Evolutionary conservation across 2,888 invertebrate species (phyloP), one percentile per base, ranked within the genome.

Genomic region (Drosophila barbarae): DNA sequence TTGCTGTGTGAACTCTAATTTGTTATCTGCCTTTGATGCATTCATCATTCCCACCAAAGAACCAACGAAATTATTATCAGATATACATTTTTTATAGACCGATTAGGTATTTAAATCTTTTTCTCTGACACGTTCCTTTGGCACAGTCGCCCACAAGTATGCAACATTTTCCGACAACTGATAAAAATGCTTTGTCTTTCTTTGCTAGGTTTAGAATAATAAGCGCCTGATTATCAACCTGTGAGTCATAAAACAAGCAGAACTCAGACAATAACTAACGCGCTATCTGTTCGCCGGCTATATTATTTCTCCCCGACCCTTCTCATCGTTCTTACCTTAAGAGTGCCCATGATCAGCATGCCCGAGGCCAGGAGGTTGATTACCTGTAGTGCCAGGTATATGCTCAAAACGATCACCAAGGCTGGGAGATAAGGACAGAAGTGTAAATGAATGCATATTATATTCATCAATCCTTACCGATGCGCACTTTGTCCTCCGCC

Each of bases 301-400:
- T 15, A 28, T 12, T 15, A 15, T 7, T 44, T 5, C 26, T 10
- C 42, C 42, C 42, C 9, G 15, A 10, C 15, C 26, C 26, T 10
- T 1, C 26, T 9, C 10, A 42, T 26, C 13, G 3, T 21, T 32
- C 46, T 35, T 28, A 82, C 88, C 85, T 85, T 87, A n/a, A 87
- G 75, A 4, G 86, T 84, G 15, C 88, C 88, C 50, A 79, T 64
- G 30, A 88, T 55, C 15, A 88, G 76, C 73, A 88, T 38, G n/a
- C 64, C 67, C 13, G 88, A 88, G 15, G 88, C 69, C 42, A 87
- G 36, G n/a, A 87, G 60, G 61, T 84, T 81, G 12, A 87, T 68
- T 34, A 77, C 39, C 41, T 52, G 50, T 13, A 84, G 55, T 0
- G 77, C 83, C 54, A 88, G 64, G 21, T 71, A 75, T 36, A 86